Conservation (phyloP, 2,113 vertebrate genomes). For the Saguinus imperator region DNA sequence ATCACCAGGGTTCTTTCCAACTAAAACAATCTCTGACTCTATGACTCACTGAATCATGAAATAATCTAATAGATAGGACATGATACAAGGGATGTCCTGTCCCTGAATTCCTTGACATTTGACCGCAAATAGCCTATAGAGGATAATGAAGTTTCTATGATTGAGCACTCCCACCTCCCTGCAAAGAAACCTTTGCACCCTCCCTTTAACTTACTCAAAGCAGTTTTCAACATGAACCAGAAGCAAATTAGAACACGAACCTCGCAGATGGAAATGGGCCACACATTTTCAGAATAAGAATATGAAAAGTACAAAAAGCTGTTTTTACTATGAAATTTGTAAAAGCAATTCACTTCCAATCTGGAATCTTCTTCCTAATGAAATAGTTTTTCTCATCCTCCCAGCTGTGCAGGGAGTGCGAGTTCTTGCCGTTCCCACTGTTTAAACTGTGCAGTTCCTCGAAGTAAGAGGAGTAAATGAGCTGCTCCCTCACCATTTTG, state of each 20-base stretch:
- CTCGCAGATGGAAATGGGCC: slow-evolving; percentile 31
- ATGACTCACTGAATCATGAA: slow-evolving; percentile 49
- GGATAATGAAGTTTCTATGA: neutral
- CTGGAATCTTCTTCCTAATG: slow-evolving; percentile 55
- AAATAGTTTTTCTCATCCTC: slow-evolving; percentile 40
- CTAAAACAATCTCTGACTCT: slow-evolving; percentile 30
- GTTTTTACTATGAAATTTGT: slow-evolving; percentile 66
- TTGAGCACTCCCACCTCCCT: neutral
- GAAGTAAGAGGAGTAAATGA: neutral
- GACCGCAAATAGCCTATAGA: neutral
- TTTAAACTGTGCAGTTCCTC: neutral
- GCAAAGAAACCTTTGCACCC: neutral
- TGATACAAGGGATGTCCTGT: neutral
- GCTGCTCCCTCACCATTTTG: neutral
- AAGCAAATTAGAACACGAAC: slow-evolving; percentile 59
- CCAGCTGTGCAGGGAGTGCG: slow-evolving; percentile 4
- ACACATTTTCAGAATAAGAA: slow-evolving; percentile 63
- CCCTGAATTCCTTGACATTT: slow-evolving; percentile 29
- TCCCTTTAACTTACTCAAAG: slow-evolving; percentile 23
- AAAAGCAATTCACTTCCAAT: slow-evolving; percentile 34
- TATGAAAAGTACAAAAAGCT: slow-evolving; percentile 54
- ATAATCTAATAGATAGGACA: neutral
- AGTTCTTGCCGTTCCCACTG: neutral
- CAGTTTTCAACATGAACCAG: slow-evolving; percentile 8
- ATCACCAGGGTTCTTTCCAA: neutral